phyloP scores from a whole-genome alignment of 2,888 invertebrate genomes.

The Sisyra nigra region DNA sequence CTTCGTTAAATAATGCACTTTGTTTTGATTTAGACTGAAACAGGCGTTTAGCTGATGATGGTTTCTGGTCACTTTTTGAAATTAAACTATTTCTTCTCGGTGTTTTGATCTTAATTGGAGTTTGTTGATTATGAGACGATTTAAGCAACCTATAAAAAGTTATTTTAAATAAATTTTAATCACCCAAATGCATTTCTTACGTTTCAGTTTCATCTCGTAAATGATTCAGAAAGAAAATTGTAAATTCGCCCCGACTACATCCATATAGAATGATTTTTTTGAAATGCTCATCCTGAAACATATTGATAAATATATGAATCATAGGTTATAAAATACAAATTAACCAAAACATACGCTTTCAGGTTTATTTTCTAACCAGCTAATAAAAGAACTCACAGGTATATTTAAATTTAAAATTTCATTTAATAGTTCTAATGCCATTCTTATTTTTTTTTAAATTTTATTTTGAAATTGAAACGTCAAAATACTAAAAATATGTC shows the following conservation, averaged over 20 bases:
- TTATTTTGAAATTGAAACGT: too few species aligned
- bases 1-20: too few species aligned
- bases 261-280: background rate
- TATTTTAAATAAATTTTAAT: background rate
- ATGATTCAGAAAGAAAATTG: slow-evolving; percentile 4
- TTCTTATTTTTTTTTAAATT: too few species aligned
- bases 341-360: too few species aligned
- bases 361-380: too few species aligned
- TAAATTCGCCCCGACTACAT: slow-evolving; percentile 3
- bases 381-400: too few species aligned
- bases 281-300: slow-evolving; percentile 1
- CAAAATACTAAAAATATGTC: too few species aligned
- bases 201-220: slow-evolving; percentile 4
- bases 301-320: too few species aligned
- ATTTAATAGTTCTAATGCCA: too few species aligned
- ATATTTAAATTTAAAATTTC: too few species aligned
- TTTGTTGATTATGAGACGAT: background rate
- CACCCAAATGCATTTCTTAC: background rate
- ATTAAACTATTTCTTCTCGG: background rate
- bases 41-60: background rate
- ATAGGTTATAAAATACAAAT: too few species aligned
- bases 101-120: slow-evolving; percentile 4
- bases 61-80: background rate
- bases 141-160: background rate
- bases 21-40: too few species aligned